These are phyloP conservation scores for Anadara kagoshimensis DNA, from an alignment of 1,140 invertebrate genomes.

Conservation along the genomic window DNA sequence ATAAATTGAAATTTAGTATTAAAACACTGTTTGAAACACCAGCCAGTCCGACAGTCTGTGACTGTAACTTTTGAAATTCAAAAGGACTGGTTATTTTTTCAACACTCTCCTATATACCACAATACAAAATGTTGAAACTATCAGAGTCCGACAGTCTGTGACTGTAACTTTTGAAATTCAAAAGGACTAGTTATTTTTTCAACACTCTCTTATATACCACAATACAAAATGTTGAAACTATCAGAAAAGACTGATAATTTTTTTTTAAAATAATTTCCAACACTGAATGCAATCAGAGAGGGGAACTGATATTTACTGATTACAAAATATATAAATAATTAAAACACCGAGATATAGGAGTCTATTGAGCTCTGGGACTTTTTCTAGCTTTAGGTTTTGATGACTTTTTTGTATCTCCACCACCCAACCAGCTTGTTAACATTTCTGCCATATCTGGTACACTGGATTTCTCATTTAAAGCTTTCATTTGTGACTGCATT, in stretches of 20 bases:
- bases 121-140: too few relatives aligned
- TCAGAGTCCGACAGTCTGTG: not conserved
- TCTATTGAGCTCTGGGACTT: constrained; percentile 1
- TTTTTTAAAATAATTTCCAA: not conserved
- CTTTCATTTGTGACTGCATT: constrained; percentile 71
- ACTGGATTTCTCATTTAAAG: constrained; percentile 66
- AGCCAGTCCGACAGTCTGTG: not conserved
- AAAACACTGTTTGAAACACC: not conserved
- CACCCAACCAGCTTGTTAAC: constrained; percentile 55
- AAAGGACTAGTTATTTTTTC: not conserved
- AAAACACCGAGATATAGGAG: not conserved
- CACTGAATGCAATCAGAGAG: not conserved
- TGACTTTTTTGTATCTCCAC: constrained; percentile 35
- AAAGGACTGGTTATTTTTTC: not conserved
- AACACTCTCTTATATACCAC: not conserved
- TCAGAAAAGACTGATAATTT: not conserved
- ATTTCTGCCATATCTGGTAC: constrained; percentile 71
- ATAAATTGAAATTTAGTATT: not conserved
- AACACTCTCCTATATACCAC: too few relatives aligned
- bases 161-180: not conserved
- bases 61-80: not conserved
- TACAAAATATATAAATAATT: not conserved
- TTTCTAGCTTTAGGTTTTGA: constrained; percentile 34
- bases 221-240: not conserved
- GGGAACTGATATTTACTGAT: not conserved